A percentile compares a stretch with the other conserved stretches of the same genome.
Evolutionary conservation across 2,888 invertebrate genomes (phyloP).

Genomic region (Agapostemon virescens): DNA sequence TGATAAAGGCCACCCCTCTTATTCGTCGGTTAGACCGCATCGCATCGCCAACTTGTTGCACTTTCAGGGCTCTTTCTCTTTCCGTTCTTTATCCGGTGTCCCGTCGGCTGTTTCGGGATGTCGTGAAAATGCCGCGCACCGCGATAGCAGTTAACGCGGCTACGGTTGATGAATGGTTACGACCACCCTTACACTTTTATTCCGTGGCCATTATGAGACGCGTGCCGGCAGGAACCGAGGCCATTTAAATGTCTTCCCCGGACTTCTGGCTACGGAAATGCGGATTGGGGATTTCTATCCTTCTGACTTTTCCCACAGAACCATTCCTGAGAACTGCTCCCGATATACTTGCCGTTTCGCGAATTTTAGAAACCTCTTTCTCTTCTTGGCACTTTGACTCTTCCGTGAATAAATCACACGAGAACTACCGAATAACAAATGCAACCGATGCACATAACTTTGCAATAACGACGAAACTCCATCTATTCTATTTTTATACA

Average conservation of each 20-base stretch:
- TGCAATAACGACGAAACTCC: too few relatives aligned
- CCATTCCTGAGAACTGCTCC: background rate
- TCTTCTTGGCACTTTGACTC: background rate
- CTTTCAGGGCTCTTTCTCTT: slow-evolving; percentile 20
- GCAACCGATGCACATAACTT: too few relatives aligned
- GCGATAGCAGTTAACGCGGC: slow-evolving; percentile 35
- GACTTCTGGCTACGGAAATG: background rate
- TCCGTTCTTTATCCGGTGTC: background rate
- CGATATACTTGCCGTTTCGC: background rate
- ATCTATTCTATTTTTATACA: too few relatives aligned
- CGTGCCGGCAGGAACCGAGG: background rate
- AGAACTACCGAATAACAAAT: too few relatives aligned
- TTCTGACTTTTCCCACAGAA: too few relatives aligned
- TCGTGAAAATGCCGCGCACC: slow-evolving; percentile 26
- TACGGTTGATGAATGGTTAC: slow-evolving; percentile 31
- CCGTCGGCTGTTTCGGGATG: slow-evolving; percentile 19
- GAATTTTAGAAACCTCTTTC: background rate
- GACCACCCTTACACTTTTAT: slow-evolving; percentile 19
- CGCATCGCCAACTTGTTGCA: slow-evolving; percentile 69
- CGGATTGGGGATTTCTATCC: background rate
- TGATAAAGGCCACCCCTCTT: slow-evolving; percentile 37
- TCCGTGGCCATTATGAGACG: slow-evolving; percentile 9
- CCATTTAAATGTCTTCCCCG: slow-evolving; percentile 13
- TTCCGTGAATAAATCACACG: too few relatives aligned
- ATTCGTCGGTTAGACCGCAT: slow-evolving; percentile 57